These are phyloP conservation scores for Acleris laterana DNA, from an alignment of 2,888 invertebrate genomes.

Conservation along the genomic window DNA sequence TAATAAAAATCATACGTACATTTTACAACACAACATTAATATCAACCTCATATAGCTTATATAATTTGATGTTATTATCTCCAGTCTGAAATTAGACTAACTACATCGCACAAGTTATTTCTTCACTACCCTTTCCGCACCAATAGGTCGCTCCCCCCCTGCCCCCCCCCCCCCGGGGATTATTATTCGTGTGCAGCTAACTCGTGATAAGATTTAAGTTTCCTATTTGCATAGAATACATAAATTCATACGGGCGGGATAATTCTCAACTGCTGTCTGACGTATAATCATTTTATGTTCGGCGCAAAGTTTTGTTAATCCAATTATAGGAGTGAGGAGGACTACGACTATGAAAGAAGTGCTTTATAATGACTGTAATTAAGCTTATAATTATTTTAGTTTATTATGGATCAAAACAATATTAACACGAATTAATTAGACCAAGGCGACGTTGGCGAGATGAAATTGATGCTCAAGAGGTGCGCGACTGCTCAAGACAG, in stretches of 20 bases:
- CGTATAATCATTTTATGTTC: constrained; percentile 40
- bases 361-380: constrained; percentile 33
- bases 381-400: constrained; percentile 44
- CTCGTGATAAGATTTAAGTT: constrained; percentile 59
- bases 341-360: not conserved
- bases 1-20: too few relatives aligned
- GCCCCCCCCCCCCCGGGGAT: constrained; percentile 38
- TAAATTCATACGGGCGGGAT: constrained; percentile 48
- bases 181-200: constrained; percentile 54
- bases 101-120: constrained; percentile 1
- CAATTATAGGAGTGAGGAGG: constrained; percentile 35
- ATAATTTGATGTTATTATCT: too few relatives aligned
- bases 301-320: constrained; percentile 29
- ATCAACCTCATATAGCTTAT: too few relatives aligned
- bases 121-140: constrained; percentile 7
- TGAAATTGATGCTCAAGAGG: too few relatives aligned
- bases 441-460: too few relatives aligned
- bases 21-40: too few relatives aligned
- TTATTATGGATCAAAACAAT: not conserved
- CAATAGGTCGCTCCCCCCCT: constrained; percentile 1
- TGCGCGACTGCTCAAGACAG: too few relatives aligned
- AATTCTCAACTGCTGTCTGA: constrained; percentile 42
- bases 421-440: too few relatives aligned
- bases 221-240: constrained; percentile 59
- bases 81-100: too few relatives aligned